These are phyloP conservation scores for Lontra canadensis DNA, from an alignment of 2,113 vertebrate genomes.

Conservation along the genomic window DNA sequence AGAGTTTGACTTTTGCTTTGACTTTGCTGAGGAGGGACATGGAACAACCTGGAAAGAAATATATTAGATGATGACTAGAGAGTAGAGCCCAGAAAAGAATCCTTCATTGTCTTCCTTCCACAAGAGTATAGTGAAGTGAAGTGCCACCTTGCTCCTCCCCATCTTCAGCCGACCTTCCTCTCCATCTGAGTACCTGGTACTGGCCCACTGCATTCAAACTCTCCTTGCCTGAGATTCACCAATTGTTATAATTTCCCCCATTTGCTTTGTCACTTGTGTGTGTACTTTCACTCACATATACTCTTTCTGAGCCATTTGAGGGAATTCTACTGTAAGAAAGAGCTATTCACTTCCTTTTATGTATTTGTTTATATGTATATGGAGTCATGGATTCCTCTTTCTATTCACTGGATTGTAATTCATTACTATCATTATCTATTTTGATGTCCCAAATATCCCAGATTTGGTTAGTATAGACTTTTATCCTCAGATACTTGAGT, in stretches of 20 bases:
- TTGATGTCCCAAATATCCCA: conserved; percentile 24
- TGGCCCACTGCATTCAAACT: background rate
- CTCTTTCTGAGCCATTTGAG: background rate
- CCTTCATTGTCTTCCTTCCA: background rate
- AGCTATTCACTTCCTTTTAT: background rate
- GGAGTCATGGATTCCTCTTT: background rate
- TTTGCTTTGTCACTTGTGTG: background rate
- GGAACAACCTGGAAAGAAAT: background rate
- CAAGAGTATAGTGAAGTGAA: background rate
- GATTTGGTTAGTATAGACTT: background rate
- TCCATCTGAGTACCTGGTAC: background rate
- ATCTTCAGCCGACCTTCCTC: background rate
- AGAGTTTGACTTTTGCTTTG: background rate
- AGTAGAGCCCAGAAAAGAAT: background rate
- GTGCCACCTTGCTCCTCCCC: background rate
- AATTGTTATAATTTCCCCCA: background rate
- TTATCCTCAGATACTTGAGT: background rate
- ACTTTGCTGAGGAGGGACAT: background rate
- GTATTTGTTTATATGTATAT: background rate
- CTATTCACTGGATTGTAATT: background rate
- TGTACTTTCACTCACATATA: background rate
- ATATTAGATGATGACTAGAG: background rate
- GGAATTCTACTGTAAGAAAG: conserved; percentile 27
- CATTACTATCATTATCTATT: conserved; percentile 30
- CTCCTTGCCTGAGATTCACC: background rate